Base-by-base conservation (phyloP, 2,888 invertebrate genomes). In the Pristionchus entomophagus region DNA sequence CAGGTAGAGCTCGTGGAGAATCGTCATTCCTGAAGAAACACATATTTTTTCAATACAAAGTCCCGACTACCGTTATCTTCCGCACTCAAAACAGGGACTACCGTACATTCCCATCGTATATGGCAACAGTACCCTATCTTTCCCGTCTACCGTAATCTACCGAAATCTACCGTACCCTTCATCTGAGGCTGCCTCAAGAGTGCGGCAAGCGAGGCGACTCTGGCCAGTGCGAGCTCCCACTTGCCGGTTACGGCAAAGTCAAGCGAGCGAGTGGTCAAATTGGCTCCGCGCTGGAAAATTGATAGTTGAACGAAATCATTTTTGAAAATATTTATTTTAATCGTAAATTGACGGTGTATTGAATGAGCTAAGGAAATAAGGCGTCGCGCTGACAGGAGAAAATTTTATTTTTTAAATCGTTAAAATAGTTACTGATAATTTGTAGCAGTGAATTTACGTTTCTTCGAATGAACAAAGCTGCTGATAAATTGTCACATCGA, bases 1-100 rank as follows among this genome's bases (percentile, higher is more conserved):
- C 26, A 32, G 10, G 59, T 82, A 82, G 59, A 82, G 41, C 82
- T 82, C 82, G n/a, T 82, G 35, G 14, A 82, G 38, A 10, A 82
- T 56, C 59, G 38, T 59, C 82, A 59, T 38, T 2, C 82, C 82
- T 82, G 56, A 10, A 22, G 12, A 2, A 8, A 73, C 12, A 41
- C 0, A 10, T 6, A 45, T 14, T 45, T 14, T 45, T 45, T 45
- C 14, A 41, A 45, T 69, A 38, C 10, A 8, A 29, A 29, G 26
- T 59, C 26, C 5, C 62, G 0, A 1, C 17, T 26, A 26, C 1
- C 29, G 32, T 32, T 26, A 26, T 3, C 26, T 59, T 3, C 26
- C 59, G 59, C 26, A 51, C 19, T 51, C 51, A 17, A 12, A 17
- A 51, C 51, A 22, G 51, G 19, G 6, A 51, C 51, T 12, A 51